These are phyloP conservation scores for Dinocampus coccinellae DNA, from an alignment of 2,888 invertebrate genomes.

Conservation along the genomic window DNA sequence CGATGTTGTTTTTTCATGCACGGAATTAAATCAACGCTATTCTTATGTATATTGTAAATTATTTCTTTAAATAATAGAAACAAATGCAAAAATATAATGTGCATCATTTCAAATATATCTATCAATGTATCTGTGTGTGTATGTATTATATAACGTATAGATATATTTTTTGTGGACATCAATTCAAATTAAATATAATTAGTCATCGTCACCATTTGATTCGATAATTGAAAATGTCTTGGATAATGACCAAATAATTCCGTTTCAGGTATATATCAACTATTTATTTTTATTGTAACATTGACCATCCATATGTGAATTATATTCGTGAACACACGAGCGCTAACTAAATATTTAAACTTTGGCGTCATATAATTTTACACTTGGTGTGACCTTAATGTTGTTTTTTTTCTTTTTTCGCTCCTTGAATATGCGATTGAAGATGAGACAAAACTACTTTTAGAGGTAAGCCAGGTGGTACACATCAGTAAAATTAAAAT, in stretches of 20 bases:
- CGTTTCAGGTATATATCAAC: neutral
- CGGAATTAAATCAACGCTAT: neutral
- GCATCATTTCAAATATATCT: too few species aligned
- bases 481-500: neutral
- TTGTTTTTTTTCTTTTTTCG: conserved; percentile 3
- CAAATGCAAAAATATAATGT: too few species aligned
- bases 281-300: neutral
- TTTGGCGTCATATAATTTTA: conserved; percentile 37
- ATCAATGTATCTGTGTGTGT: too few species aligned
- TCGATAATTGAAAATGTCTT: too few species aligned
- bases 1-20: neutral
- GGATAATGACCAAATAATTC: too few species aligned
- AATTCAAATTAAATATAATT: too few species aligned
- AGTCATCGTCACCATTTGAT: too few species aligned
- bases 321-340: neutral
- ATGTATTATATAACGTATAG: too few species aligned
- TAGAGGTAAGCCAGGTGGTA: conserved; percentile 2
- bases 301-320: neutral
- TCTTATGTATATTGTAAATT: too few species aligned
- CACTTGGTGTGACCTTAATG: conserved; percentile 22
- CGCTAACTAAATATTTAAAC: conserved; percentile 48
- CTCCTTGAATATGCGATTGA: neutral
- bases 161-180: too few species aligned
- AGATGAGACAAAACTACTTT: neutral
- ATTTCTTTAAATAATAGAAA: too few species aligned